Evolutionary conservation across 2,888 invertebrate species (phyloP).

Genomic region (Melanostoma scalare): DNA sequence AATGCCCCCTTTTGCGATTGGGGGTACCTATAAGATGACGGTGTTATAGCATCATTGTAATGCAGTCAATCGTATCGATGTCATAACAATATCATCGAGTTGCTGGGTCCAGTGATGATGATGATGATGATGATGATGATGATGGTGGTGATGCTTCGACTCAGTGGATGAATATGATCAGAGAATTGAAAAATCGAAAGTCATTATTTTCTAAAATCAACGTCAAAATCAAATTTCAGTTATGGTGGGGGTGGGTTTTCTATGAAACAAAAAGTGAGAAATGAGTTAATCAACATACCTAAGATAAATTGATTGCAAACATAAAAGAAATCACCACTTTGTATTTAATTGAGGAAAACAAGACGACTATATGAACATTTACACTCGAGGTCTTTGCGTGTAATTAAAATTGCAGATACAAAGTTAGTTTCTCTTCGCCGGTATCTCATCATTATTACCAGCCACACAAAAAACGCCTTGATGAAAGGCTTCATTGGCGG

Average conservation of each 20-base stretch:
- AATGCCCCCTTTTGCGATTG: constrained; percentile 56
- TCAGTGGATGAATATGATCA: constrained; percentile 12
- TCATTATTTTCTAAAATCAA: no score
- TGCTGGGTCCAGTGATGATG: constrained; percentile 41
- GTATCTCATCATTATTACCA: constrained; percentile 29
- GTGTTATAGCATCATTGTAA: constrained; percentile 72
- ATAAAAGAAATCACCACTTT: no score
- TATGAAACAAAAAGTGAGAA: no score
- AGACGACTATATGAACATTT: constrained; percentile 26
- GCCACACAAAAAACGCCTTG: not conserved
- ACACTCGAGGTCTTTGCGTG: constrained; percentile 17
- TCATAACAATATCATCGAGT: constrained; percentile 67
- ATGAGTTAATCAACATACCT: no score
- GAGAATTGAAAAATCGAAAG: not conserved
- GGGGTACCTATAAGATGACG: constrained; percentile 69
- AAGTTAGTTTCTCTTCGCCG: constrained; percentile 8
- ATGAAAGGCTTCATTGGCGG: constrained; percentile 23
- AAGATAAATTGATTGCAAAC: no score
- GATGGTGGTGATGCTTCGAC: not conserved
- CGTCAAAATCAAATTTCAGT: no score
- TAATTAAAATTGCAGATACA: constrained; percentile 52
- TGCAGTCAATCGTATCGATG: constrained; percentile 72
- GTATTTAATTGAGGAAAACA: no score
- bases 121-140: constrained; percentile 37
- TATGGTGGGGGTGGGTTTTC: no score